Evolutionary conservation across 2,888 invertebrate species (phyloP).

Genomic region (Agrotis puta): DNA sequence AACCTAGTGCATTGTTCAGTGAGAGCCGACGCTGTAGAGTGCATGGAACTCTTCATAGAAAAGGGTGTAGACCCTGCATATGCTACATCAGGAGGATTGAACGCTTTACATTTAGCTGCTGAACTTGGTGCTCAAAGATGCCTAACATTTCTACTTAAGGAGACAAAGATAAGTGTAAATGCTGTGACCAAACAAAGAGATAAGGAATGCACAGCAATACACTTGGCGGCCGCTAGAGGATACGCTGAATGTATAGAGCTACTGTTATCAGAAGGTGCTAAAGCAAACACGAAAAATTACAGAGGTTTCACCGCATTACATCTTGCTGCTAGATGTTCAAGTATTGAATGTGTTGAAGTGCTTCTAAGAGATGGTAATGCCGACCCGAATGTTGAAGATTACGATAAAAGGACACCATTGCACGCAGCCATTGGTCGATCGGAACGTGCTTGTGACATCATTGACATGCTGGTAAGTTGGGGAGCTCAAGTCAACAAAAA

Average conservation of each 20-base stretch:
- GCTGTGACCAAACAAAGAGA: constrained; percentile 93
- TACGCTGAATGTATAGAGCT: constrained; percentile 95
- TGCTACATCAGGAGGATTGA: constrained; percentile 94
- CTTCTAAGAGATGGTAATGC: constrained; percentile 94
- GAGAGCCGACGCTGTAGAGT: constrained; percentile 94
- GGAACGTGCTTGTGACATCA: constrained; percentile 94
- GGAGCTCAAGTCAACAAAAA: constrained; percentile 95
- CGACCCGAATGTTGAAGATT: constrained; percentile 95
- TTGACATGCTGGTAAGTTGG: constrained; percentile 94
- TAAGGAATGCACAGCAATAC: constrained; percentile 95
- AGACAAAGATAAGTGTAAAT: constrained; percentile 93
- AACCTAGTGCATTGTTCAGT: constrained; percentile 96
- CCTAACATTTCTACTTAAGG: constrained; percentile 94
- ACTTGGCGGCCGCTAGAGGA: constrained; percentile 97
- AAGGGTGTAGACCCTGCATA: constrained; percentile 95
- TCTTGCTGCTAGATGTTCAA: constrained; percentile 95
- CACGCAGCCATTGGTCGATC: constrained; percentile 96
- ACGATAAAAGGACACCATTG: constrained; percentile 95
- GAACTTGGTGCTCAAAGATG: constrained; percentile 94
- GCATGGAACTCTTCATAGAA: constrained; percentile 94
- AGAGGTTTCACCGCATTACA: constrained; percentile 97
- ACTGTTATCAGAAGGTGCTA: constrained; percentile 94
- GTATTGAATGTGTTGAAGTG: constrained; percentile 95
- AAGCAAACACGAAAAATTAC: constrained; percentile 94
- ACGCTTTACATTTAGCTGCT: constrained; percentile 95